Percentiles rank a stretch among this genome's conserved stretches.
phyloP scores from a whole-genome alignment of 2,888 invertebrate genomes.

The Leptinotarsa haldemani region DNA sequence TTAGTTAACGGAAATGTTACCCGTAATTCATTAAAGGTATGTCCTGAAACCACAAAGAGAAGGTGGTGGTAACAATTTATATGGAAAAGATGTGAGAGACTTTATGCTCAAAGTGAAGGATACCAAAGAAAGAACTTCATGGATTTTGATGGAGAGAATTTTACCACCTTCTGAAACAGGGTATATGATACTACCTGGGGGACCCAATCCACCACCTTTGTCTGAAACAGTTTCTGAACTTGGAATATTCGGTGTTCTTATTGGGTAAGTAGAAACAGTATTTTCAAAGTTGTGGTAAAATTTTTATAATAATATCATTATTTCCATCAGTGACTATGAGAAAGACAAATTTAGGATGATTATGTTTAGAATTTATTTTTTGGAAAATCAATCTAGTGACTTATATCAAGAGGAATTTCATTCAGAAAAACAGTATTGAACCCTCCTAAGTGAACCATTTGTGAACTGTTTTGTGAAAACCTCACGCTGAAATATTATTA shows the following conservation, averaged over 20 bases:
- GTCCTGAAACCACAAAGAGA: constrained; percentile 97
- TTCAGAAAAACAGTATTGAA: no score
- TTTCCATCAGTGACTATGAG: background rate
- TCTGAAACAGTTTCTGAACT: constrained; percentile 89
- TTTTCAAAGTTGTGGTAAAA: no score
- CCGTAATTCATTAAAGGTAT: constrained; percentile 68
- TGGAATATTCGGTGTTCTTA: constrained; percentile 93
- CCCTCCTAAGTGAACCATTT: background rate
- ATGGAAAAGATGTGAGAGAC: constrained; percentile 81
- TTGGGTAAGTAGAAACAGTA: constrained; percentile 76
- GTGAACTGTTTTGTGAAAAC: no score
- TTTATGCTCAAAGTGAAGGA: constrained; percentile 73
- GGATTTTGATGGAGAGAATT: constrained; percentile 95
- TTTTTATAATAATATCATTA: background rate
- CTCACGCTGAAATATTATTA: no score
- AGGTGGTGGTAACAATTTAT: constrained; percentile 96
- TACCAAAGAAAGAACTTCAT: constrained; percentile 83
- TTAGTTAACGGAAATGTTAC: no score
- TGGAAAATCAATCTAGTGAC: no score
- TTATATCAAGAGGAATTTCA: no score
- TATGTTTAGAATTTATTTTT: no score
- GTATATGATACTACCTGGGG: constrained; percentile 80
- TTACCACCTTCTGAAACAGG: constrained; percentile 82
- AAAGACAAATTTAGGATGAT: no score
- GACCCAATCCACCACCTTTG: constrained; percentile 68